Conservation (phyloP, 2,113 vertebrate species). For the Sterrhoptilus dennistouni region DNA sequence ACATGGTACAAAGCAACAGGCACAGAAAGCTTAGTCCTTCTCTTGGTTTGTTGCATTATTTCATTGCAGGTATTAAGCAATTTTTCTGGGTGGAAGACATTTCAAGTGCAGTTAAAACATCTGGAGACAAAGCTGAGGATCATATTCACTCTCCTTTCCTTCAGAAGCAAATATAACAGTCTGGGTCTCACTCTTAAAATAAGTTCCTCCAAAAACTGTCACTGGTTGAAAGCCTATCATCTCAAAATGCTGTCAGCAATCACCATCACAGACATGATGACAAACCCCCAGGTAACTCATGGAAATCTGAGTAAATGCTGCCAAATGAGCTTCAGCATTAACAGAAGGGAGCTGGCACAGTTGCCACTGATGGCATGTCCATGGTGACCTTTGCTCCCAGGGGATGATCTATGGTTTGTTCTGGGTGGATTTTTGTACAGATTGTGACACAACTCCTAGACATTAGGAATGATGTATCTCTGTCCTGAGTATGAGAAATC, state of each 20-base stretch:
- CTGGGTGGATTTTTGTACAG: background rate
- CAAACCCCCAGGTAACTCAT: background rate
- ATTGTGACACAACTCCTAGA: background rate
- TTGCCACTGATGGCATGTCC: background rate
- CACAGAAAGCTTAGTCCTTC: background rate
- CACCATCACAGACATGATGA: background rate
- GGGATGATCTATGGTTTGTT: background rate
- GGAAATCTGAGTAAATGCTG: background rate
- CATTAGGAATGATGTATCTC: background rate
- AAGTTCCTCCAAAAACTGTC: background rate
- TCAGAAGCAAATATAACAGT: background rate
- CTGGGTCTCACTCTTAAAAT: background rate
- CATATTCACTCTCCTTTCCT: background rate
- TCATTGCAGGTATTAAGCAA: background rate
- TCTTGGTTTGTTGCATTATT: background rate
- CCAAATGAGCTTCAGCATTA: background rate
- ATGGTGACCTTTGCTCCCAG: background rate
- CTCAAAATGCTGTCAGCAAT: background rate
- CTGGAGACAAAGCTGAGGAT: background rate
- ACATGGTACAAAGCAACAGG: background rate
- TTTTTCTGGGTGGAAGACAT: background rate
- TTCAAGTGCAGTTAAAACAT: background rate
- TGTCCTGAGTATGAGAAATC: background rate
- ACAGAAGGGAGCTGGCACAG: background rate
- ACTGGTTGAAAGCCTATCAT: background rate